phyloP scores from a whole-genome alignment of 2,888 invertebrate species.

The Trissolcus japonicus region DNA sequence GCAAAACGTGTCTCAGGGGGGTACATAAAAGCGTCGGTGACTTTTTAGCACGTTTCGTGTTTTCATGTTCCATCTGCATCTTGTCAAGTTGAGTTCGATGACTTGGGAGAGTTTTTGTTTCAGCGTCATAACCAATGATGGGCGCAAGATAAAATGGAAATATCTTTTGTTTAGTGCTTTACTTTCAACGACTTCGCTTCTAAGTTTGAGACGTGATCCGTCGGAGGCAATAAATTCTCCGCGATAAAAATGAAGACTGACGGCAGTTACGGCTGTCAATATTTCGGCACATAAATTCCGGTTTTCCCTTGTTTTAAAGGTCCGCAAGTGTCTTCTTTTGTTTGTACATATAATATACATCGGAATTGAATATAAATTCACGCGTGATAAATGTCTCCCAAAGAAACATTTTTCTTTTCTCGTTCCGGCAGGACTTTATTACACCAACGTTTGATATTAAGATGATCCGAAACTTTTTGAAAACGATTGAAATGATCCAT shows the following conservation, averaged over 20 bases:
- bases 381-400: too few species aligned
- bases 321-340: constrained; percentile 17
- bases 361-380: constrained; percentile 2
- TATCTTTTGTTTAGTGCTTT: constrained; percentile 47
- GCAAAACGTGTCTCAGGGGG: background rate
- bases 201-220: constrained; percentile 46
- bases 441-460: too few species aligned
- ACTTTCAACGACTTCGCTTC: constrained; percentile 31
- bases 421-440: too few species aligned
- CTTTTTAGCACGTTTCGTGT: constrained; percentile 29
- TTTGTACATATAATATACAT: constrained; percentile 22
- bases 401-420: too few species aligned
- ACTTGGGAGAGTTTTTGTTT: constrained; percentile 61
- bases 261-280: constrained; percentile 49
- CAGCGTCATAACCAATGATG: constrained; percentile 42
- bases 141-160: constrained; percentile 42
- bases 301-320: constrained; percentile 21
- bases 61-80: constrained; percentile 65
- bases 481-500: too few species aligned
- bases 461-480: too few species aligned
- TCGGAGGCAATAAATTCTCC: constrained; percentile 40
- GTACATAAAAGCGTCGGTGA: constrained; percentile 19
- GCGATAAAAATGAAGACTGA: constrained; percentile 48
- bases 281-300: constrained; percentile 50
- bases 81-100: constrained; percentile 65